Conservation (phyloP, 2,888 invertebrate species). For the Tineola bisselliella region DNA sequence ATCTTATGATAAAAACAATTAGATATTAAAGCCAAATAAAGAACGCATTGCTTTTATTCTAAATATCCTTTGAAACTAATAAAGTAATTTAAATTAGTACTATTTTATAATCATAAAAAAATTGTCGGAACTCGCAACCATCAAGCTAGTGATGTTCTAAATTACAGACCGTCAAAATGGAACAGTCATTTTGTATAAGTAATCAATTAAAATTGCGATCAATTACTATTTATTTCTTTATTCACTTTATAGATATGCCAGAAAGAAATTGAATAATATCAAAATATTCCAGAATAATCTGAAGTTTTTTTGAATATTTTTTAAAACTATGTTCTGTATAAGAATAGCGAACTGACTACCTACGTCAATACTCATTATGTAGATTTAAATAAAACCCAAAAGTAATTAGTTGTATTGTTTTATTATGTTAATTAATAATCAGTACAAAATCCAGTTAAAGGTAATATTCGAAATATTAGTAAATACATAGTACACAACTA, state of each 20-base stretch:
- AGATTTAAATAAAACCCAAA: background rate
- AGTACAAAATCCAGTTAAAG: background rate
- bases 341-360: too few relatives aligned
- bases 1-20: constrained; percentile 31
- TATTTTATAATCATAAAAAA: background rate
- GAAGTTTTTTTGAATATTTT: too few relatives aligned
- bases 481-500: background rate
- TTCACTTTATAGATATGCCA: too few relatives aligned
- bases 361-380: too few relatives aligned
- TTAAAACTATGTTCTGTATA: too few relatives aligned
- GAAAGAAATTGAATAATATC: too few relatives aligned
- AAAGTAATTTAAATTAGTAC: background rate
- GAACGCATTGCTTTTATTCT: background rate
- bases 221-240: too few relatives aligned
- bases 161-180: background rate
- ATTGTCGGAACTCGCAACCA: background rate
- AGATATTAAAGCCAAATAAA: background rate
- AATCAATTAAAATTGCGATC: background rate
- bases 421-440: background rate
- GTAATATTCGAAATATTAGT: background rate
- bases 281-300: too few relatives aligned
- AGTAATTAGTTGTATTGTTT: background rate
- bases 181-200: background rate
- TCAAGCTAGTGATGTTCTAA: background rate
- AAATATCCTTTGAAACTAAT: background rate